These are phyloP conservation scores for Buphagus erythrorhynchus DNA, from an alignment of 2,797 vertebrate genomes.

Conservation along the genomic window DNA sequence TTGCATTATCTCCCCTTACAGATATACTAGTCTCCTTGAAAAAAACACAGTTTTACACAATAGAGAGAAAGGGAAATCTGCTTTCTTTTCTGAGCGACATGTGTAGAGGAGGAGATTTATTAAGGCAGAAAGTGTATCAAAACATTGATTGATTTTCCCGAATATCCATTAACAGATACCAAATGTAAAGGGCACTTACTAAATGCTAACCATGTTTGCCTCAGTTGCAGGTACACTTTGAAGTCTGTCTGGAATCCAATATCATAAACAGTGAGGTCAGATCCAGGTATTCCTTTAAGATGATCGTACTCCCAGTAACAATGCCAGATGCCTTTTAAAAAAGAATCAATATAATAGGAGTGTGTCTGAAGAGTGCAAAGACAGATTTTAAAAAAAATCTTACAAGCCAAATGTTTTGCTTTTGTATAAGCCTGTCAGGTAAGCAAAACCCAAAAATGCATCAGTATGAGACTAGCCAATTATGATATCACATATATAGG, in stretches of 20 bases:
- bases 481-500: background rate
- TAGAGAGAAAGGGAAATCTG: background rate
- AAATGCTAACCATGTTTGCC: conserved; percentile 93
- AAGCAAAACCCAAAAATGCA: background rate
- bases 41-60: background rate
- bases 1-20: background rate
- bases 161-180: background rate
- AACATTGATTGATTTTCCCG: background rate
- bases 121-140: background rate
- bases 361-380: conserved; percentile 6
- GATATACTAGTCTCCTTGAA: background rate
- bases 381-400: background rate
- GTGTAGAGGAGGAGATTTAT: background rate
- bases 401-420: background rate
- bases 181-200: conserved; percentile 82
- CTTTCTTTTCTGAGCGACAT: background rate
- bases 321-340: conserved; percentile 88
- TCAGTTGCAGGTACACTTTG: conserved; percentile 88
- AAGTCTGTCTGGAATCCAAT: conserved; percentile 91
- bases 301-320: conserved; percentile 87
- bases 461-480: background rate
- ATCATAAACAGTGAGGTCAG: conserved; percentile 85
- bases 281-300: conserved; percentile 80
- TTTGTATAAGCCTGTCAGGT: background rate
- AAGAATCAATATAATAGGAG: background rate